Base-by-base conservation (phyloP, 2,113 vertebrate genomes). In the Microcebus jonahi region DNA sequence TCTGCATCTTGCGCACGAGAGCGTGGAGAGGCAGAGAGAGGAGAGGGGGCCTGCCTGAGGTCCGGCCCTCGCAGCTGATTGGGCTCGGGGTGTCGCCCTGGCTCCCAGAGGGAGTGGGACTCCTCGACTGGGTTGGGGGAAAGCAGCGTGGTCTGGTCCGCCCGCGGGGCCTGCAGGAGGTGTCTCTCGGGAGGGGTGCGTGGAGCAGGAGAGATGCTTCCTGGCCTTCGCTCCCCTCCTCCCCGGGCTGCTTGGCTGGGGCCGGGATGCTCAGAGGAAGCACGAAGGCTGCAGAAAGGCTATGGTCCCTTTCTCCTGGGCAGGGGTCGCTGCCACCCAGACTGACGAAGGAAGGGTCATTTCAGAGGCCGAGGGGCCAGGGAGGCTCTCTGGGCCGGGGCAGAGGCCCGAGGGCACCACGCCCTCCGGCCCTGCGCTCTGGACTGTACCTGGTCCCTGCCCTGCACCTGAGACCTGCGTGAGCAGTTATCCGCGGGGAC, bases 281-380 rank as follows among this genome's bases (percentile, higher is more conserved):
- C 0, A 17, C 0, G 12, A 36, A 3, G 39, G 9, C 68, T 5
- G 31, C 31, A 59, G 48, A 27, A 75, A 50, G 34, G 2, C 8
- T 10, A 23, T 0, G 3, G 20, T 6, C 61, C 36, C 36, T 81
- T 53, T 31, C 57, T 75, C 25, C 27, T 0, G 27, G 39, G 18
- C 25, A n/a, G 23, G 15, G 17, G 48, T 29, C 75, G 48, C 23
- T 0, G 31, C 34, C 59, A 27, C 55, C 85, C 34, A n/a, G 12
- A 8, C 50, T 57, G 50, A 45, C 21, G n/a, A 21, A 23, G 14
- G 36, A 63, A 42, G n/a, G 87, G 27, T 20, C 25, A 1, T 8
- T 12, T 12, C 20, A 18, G 68, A 50, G n/a, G 10, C 77, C 1
- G 5, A 63, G 68, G 63, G 45, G 29, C 77, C 1, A 5, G 7